Conservation (phyloP, 2,797 vertebrate species). For the Aeoliscus strigatus region DNA sequence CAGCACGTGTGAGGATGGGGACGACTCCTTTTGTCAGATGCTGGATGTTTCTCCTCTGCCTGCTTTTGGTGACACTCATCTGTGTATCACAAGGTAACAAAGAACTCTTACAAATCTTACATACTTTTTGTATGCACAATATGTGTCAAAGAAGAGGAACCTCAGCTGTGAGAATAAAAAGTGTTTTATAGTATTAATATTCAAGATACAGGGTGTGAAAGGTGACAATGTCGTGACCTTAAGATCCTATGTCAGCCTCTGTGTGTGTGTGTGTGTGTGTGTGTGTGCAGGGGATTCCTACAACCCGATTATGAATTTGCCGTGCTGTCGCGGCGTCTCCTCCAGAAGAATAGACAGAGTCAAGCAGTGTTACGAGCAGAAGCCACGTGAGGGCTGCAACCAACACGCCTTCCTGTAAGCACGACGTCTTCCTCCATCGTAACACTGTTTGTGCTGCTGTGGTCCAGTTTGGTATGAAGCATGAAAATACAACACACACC, state of each 20-base stretch:
- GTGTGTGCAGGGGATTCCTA: not conserved
- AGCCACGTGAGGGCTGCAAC: conserved; percentile 9
- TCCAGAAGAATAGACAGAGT: not conserved
- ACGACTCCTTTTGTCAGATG: conserved; percentile 1
- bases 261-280: conserved; percentile 4
- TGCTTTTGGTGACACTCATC: conserved; percentile 21
- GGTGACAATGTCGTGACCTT: too few relatives aligned
- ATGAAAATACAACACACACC: too few relatives aligned
- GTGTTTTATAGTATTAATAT: too few relatives aligned
- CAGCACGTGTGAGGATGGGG: conserved; percentile 29
- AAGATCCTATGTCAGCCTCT: too few relatives aligned
- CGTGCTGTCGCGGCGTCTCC: not conserved
- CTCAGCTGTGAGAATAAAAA: too few relatives aligned
- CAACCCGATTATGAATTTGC: fast-evolving
- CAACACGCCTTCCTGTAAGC: conserved; percentile 41
- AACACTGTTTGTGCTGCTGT: too few relatives aligned
- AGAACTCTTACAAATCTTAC: too few relatives aligned
- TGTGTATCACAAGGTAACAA: conserved; percentile 23
- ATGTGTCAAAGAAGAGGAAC: too few relatives aligned
- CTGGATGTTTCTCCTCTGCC: conserved; percentile 24
- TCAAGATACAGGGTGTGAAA: too few relatives aligned
- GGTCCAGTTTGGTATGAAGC: too few relatives aligned
- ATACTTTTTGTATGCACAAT: too few relatives aligned
- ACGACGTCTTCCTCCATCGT: not conserved
- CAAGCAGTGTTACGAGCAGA: conserved; percentile 36